Evolutionary conservation across 2,113 vertebrate species (phyloP), one percentile per base, ranked within the genome.

Genomic region (Sceloporus tristichus): DNA sequence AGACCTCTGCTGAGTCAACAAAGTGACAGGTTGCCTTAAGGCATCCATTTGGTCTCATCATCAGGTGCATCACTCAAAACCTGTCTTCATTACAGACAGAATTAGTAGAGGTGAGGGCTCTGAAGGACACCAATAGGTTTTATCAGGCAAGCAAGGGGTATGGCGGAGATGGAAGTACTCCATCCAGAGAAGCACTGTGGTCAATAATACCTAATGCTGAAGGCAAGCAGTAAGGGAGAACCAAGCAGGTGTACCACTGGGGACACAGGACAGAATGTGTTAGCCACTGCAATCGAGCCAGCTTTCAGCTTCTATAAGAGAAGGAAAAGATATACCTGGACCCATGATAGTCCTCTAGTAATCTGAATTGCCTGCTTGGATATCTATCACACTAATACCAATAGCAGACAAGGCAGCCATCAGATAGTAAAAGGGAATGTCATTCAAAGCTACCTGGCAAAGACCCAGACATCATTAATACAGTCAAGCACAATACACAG

Each of bases 131-230:
- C 38, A 70, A 27, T 38, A 84, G 74, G 78, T 42, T 89, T 10
- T 91, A 88, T 81, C 85, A 75, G 90, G 74, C 62, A 80, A 82
- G 85, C 87, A 84, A 90, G 25, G 75, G 73, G 62, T 0, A 42
- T 53, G 86, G 83, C 38, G 38, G 85, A 89, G 89, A 87, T 59
- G 29, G 29, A 68, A 79, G 75, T 59, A 18, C 19, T 66, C 74
- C n/a, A 85, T 0, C 73, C 2, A 25, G 6, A 79, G 53, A 82
- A 82, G 89, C 77, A 81, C 79, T 84, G 82, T 19, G 34, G 79
- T 88, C 59, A 85, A 87, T 62, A 62, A 62, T 0, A 76, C 34
- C 70, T 90, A 90, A 87, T 78, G 71, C 86, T 85, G 86, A 91
- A 85, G 79, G 40, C 0, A 5, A 85, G 82, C 85, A 78, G 85